Conservation (phyloP, 1,140 invertebrate species). For the Dendrolimus punctatus region DNA sequence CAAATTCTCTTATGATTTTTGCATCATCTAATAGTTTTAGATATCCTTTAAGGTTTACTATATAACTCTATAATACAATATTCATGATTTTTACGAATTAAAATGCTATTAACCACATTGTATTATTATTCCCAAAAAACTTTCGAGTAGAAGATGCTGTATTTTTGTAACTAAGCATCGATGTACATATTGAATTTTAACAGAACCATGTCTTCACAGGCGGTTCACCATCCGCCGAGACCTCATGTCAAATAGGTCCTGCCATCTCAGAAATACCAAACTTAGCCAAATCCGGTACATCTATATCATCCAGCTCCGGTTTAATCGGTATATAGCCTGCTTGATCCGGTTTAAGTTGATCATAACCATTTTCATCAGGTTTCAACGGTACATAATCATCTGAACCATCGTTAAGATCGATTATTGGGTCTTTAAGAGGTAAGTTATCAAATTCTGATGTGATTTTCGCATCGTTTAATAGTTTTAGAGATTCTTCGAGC, state of each 20-base stretch:
- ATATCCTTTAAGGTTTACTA: constrained; percentile 46
- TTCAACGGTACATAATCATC: constrained; percentile 45
- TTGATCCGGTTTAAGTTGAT: constrained; percentile 25
- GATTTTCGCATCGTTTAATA: constrained; percentile 66
- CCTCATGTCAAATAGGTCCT: constrained; percentile 61
- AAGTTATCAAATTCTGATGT: constrained; percentile 28
- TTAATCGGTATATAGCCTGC: constrained; percentile 30
- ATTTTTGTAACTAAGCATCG: neutral
- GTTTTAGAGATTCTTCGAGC: constrained; percentile 61
- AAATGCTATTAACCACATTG: too few species aligned
- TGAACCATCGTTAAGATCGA: constrained; percentile 42
- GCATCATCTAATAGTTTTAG: constrained; percentile 65
- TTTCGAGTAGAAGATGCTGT: neutral
- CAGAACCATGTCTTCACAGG: constrained; percentile 71
- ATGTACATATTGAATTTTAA: constrained; percentile 16
- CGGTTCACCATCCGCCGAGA: constrained; percentile 37
- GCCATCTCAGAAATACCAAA: constrained; percentile 34
- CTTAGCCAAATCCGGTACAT: constrained; percentile 47
- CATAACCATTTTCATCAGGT: constrained; percentile 31
- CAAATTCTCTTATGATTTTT: constrained; percentile 43
- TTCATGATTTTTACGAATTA: too few species aligned
- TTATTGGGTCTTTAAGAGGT: constrained; percentile 38
- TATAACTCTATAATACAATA: too few species aligned
- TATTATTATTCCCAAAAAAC: constrained; percentile 1
- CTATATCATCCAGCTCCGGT: constrained; percentile 42